Percentiles rank a stretch among this genome's conserved stretches.
Conservation (phyloP, 1,140 invertebrate species). For the Telenomus remus region DNA sequence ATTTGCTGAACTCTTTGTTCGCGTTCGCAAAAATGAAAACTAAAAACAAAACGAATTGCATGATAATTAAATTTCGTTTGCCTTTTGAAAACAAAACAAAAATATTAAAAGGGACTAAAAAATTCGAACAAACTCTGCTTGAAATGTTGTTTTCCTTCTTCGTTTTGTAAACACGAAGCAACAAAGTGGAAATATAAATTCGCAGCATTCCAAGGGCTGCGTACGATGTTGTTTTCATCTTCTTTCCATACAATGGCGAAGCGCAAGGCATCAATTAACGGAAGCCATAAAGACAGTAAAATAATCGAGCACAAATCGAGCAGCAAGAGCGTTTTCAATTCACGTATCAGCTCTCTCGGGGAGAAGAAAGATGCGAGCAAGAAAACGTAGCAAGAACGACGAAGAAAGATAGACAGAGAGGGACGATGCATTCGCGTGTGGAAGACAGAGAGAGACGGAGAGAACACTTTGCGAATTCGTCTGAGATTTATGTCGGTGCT, state of each 20-base stretch:
- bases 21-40: no score
- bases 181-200: no score
- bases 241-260: constrained; percentile 24
- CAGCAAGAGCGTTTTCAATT: neutral
- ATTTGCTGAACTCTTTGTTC: no score
- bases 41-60: no score
- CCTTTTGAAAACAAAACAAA: no score
- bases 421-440: neutral
- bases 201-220: neutral
- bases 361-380: neutral
- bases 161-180: no score
- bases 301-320: constrained; percentile 7
- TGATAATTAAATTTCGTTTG: no score
- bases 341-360: no score
- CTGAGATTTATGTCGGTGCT: constrained; percentile 38
- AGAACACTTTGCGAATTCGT: constrained; percentile 27
- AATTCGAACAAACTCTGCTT: no score
- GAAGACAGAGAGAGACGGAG: constrained; percentile 1
- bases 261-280: constrained; percentile 23
- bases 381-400: neutral
- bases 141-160: no score
- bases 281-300: constrained; percentile 13
- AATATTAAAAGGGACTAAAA: no score
- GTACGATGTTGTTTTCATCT: constrained; percentile 6
- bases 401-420: neutral